phyloP scores from a whole-genome alignment of 2,797 vertebrate genomes.

The Acridotheres tristis region DNA sequence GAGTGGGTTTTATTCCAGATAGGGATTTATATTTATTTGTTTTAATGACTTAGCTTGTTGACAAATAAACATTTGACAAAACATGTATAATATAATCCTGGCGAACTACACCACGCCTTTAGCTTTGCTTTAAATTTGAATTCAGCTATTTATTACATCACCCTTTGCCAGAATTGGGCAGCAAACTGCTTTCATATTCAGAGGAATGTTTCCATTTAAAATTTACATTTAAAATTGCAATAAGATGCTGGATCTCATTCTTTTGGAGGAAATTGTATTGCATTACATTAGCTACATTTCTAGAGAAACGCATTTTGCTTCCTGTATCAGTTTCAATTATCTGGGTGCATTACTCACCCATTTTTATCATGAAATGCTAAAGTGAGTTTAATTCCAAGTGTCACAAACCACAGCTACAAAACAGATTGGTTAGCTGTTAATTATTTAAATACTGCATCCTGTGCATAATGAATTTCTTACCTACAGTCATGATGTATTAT shows the following conservation, averaged over 20 bases:
- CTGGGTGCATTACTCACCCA: constrained; percentile 11
- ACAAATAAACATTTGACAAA: constrained; percentile 77
- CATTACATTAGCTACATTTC: constrained; percentile 36
- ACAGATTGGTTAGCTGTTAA: neutral
- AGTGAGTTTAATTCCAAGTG: constrained; percentile 7
- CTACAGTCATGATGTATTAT: constrained; percentile 13
- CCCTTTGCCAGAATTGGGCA: constrained; percentile 64
- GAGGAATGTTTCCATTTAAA: constrained; percentile 78
- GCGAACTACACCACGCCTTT: constrained; percentile 60
- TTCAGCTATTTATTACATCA: constrained; percentile 68
- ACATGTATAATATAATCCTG: constrained; percentile 56
- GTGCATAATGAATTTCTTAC: constrained; percentile 41
- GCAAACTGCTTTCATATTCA: constrained; percentile 72
- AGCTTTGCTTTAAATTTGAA: constrained; percentile 71
- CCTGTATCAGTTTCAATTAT: constrained; percentile 29
- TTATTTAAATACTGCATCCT: constrained; percentile 33
- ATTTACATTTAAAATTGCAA: constrained; percentile 74
- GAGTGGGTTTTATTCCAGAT: neutral
- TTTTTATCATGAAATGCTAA: constrained; percentile 31
- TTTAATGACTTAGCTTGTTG: constrained; percentile 74
- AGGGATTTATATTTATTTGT: constrained; percentile 37
- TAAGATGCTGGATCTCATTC: constrained; percentile 62
- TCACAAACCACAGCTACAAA: constrained; percentile 31
- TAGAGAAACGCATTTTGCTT: constrained; percentile 36
- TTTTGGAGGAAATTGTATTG: constrained; percentile 48